Conservation (phyloP, 1,140 invertebrate species). For the Ylistrum balloti region DNA sequence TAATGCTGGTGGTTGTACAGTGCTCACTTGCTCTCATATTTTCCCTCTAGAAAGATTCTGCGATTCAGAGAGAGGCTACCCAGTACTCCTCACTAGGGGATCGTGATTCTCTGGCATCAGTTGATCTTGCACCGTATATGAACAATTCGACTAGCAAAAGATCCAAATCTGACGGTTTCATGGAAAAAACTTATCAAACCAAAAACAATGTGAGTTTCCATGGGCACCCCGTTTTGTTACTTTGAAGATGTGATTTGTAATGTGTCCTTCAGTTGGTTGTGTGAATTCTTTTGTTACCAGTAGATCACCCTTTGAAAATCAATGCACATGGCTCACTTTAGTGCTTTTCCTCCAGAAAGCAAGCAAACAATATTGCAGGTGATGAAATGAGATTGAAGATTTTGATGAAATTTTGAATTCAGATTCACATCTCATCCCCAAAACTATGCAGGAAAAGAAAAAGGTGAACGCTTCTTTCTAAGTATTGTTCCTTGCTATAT, state of each 20-base stretch:
- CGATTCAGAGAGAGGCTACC: slow-evolving; percentile 42
- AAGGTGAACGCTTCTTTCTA: too few species aligned
- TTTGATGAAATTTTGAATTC: too few species aligned
- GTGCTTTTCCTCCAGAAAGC: too few species aligned
- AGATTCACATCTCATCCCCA: too few species aligned
- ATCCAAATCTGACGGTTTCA: slow-evolving; percentile 43
- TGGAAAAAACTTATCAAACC: slow-evolving; percentile 41
- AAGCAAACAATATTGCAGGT: too few species aligned
- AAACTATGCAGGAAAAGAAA: too few species aligned
- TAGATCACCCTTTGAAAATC: neutral
- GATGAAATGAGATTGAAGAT: too few species aligned
- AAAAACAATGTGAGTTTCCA: slow-evolving; percentile 44
- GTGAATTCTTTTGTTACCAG: neutral
- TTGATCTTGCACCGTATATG: slow-evolving; percentile 70
- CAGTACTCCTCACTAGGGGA: slow-evolving; percentile 46
- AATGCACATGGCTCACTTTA: neutral
- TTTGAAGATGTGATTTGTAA: neutral
- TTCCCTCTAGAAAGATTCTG: neutral
- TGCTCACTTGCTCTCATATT: slow-evolving; percentile 13
- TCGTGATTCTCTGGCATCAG: slow-evolving; percentile 67
- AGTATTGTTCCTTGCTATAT: too few species aligned
- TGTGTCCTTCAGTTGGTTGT: neutral
- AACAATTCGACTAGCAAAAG: slow-evolving; percentile 9
- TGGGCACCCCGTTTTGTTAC: slow-evolving; percentile 43
- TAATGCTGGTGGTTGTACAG: neutral